Evolutionary conservation across 2,888 invertebrate species (phyloP).

Genomic region (Monochamus alternatus): DNA sequence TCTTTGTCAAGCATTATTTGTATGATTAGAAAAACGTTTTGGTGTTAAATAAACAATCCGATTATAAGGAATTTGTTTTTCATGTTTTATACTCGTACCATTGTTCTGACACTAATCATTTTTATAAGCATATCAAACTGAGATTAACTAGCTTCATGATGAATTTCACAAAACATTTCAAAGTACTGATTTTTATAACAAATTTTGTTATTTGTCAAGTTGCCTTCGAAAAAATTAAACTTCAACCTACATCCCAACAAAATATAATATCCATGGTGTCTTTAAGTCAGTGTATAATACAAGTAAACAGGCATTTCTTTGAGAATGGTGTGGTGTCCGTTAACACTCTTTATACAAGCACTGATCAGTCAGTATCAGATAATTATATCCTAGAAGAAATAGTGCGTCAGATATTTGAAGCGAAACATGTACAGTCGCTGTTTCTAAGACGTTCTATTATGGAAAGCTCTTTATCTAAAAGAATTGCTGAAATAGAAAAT

Average conservation of each 20-base stretch:
- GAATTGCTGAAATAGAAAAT: not conserved
- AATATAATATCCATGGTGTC: conserved; percentile 13
- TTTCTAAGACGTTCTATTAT: conserved; percentile 4
- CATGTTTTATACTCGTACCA: too few species aligned
- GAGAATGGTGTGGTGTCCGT: not conserved
- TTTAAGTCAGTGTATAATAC: conserved; percentile 39
- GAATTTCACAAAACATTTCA: not conserved
- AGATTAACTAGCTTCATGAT: not conserved
- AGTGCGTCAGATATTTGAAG: not conserved
- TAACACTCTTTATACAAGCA: not conserved
- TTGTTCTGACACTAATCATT: not conserved
- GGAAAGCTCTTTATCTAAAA: too few species aligned
- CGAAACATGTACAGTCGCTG: not conserved
- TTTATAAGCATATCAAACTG: not conserved
- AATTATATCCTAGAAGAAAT: not conserved
- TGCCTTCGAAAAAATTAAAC: not conserved
- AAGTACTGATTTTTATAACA: not conserved
- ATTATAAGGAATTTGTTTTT: too few species aligned
- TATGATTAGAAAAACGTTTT: too few species aligned
- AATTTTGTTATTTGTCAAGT: not conserved
- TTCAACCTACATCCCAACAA: not conserved
- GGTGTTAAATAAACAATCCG: too few species aligned
- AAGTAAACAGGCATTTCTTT: conserved; percentile 36
- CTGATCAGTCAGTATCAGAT: not conserved
- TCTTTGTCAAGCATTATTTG: too few species aligned